These are phyloP conservation scores for Tenthredo notha DNA, from an alignment of 2,888 invertebrate species.

Conservation along the genomic window DNA sequence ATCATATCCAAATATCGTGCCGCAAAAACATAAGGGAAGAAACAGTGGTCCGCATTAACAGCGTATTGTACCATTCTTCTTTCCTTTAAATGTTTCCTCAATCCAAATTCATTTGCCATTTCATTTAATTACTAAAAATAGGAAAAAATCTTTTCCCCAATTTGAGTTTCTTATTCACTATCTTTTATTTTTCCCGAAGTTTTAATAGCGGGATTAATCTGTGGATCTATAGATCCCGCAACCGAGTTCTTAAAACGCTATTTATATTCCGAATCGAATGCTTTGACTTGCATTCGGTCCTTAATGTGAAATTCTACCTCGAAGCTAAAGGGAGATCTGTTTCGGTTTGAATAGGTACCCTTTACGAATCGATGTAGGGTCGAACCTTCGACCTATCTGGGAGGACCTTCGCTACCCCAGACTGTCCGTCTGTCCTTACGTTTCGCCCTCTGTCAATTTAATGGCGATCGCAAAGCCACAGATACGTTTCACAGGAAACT, in stretches of 20 bases:
- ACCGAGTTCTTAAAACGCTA: slow-evolving; percentile 31
- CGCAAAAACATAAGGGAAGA: background rate
- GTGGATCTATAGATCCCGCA: background rate
- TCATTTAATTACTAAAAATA: background rate
- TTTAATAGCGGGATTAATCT: background rate
- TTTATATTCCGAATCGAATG: slow-evolving; percentile 47
- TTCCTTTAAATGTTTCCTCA: background rate
- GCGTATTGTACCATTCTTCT: background rate
- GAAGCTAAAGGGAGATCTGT: background rate
- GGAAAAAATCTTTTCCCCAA: background rate
- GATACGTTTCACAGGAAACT: slow-evolving; percentile 19
- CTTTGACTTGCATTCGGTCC: slow-evolving; percentile 47
- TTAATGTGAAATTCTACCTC: slow-evolving; percentile 35
- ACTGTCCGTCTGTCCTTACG: background rate
- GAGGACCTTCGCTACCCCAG: slow-evolving; percentile 14
- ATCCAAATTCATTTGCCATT: background rate
- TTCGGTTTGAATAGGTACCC: slow-evolving; percentile 12
- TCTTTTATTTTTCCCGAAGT: background rate
- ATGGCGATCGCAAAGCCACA: slow-evolving; percentile 38
- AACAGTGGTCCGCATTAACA: background rate
- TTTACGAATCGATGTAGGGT: slow-evolving; percentile 42
- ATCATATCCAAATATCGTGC: slow-evolving; percentile 11
- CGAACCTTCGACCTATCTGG: slow-evolving; percentile 31
- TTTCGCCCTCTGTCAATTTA: slow-evolving; percentile 41
- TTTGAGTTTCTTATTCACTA: background rate